Evolutionary conservation across 2,888 invertebrate genomes (phyloP), one percentile per base, ranked within the genome.

Genomic region (Caenorhabditis becei): DNA sequence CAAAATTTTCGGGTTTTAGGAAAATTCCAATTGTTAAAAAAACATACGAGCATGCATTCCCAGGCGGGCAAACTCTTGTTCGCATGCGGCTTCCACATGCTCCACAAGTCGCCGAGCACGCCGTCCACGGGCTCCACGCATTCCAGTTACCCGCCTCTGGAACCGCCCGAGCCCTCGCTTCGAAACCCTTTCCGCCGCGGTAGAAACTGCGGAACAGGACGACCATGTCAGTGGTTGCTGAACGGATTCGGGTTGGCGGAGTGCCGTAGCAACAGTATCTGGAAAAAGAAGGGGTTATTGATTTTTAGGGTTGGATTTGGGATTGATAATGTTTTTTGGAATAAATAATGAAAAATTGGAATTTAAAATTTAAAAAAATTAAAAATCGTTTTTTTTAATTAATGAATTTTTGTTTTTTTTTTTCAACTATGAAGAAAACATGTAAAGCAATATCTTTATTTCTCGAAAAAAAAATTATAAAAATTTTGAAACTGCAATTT

Each of bases 231-330:
- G 87, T 87, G 0, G 91, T 91, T 2, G 89, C 90, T 8, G 91
- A 91, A 16, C 87, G 85, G 23, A 91, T 85, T 18, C 85, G 51
- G 2, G 88, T 87, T n/a, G 82, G 69, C 0, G 91, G 91, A 8
- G 91, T 90, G 20, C 90, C 89, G 65, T 88, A 90, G 82, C 91
- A 91, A 77, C 91, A 91, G 75, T 91, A 91, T 77, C 91, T 91
- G 77, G 58, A 83, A 47, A 56, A 44, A 18, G 7, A n/a, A n/a
- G n/a, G n/a, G n/a, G n/a, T n/a, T n/a, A n/a, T n/a, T n/a, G n/a
- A n/a, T n/a, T n/a, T n/a, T n/a, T n/a, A n/a, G n/a, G n/a, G n/a
- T n/a, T n/a, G n/a, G n/a, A 14, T 26, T 18, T 8, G 32, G 32
- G 32, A 10, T 32, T 32, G 32, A 10, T 4, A 10, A 32, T 4